Percentiles rank a stretch among this genome's conserved stretches.
Evolutionary conservation across 2,888 invertebrate species (phyloP).

Genomic region (Oscheius sp.): DNA sequence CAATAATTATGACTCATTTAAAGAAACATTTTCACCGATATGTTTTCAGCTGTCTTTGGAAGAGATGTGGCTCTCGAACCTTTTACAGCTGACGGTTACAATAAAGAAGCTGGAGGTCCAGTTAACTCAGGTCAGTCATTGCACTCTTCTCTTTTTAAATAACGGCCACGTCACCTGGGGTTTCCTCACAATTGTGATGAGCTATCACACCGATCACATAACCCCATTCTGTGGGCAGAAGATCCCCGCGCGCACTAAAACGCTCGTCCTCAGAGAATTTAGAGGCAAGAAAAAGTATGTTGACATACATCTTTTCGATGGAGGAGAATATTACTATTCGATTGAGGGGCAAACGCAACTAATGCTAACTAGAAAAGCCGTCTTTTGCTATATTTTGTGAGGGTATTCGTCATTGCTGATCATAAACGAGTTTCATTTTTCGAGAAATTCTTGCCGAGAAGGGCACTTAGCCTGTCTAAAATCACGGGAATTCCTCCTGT

Average conservation of each 20-base stretch:
- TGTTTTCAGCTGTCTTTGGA: constrained; percentile 57
- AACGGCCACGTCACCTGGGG: neutral
- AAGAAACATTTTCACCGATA: no score
- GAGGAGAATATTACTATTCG: neutral
- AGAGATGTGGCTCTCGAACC: constrained; percentile 58
- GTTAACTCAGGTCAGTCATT: constrained; percentile 65
- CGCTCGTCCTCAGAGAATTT: constrained; percentile 30
- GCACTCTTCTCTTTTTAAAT: neutral
- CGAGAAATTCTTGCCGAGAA: no score
- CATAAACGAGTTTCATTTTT: no score
- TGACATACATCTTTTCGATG: constrained; percentile 26
- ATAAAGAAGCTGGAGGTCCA: constrained; percentile 71
- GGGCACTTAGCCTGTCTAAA: no score
- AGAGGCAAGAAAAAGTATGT: constrained; percentile 27
- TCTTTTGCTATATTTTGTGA: neutral
- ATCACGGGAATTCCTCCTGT: neutral
- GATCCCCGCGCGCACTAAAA: constrained; percentile 36
- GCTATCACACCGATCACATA: constrained; percentile 36
- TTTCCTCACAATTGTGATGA: constrained; percentile 22
- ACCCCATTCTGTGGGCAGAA: constrained; percentile 35
- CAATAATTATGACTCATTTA: neutral
- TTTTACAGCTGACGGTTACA: constrained; percentile 71
- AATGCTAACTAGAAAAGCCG: no score
- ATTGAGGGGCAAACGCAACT: neutral
- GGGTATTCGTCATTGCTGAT: neutral